Conservation (phyloP, 2,888 invertebrate genomes). For the Drosophila eohydei region DNA sequence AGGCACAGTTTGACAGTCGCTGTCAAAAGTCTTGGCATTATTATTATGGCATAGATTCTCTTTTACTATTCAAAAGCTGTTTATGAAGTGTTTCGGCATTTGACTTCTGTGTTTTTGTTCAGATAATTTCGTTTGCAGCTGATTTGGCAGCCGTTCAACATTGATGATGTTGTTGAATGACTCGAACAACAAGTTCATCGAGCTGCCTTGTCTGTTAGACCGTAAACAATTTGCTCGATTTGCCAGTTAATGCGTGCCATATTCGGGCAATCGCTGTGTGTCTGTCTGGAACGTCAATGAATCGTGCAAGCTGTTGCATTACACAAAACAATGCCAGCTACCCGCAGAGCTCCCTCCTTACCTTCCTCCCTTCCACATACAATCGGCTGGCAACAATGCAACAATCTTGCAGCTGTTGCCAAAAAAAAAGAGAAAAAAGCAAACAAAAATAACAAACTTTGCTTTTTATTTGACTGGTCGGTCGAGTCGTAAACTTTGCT, state of each 20-base stretch:
- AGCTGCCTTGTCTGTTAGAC: constrained; percentile 16
- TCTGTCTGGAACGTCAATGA: constrained; percentile 37
- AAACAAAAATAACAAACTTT: constrained; percentile 38
- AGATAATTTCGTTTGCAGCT: constrained; percentile 4
- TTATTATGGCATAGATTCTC: not conserved
- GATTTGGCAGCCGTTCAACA: constrained; percentile 6
- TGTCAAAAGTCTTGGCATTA: not conserved
- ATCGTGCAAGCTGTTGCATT: constrained; percentile 50
- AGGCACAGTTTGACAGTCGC: not conserved
- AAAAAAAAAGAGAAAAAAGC: constrained; percentile 16
- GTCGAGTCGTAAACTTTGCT: constrained; percentile 34
- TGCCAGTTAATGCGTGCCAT: constrained; percentile 21
- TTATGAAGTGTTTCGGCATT: not conserved
- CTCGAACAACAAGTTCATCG: constrained; percentile 8
- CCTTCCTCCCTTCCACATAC: not conserved
- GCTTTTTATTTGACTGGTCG: constrained; percentile 49
- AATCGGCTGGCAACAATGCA: constrained; percentile 34
- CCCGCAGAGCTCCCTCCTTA: not conserved
- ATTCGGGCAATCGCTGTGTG: constrained; percentile 6
- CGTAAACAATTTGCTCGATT: constrained; percentile 7
- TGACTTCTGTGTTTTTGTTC: not conserved
- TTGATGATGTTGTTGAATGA: constrained; percentile 9
- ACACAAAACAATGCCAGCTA: constrained; percentile 18
- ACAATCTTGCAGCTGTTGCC: constrained; percentile 60
- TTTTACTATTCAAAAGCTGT: not conserved